Conservation (phyloP, 2,888 invertebrate genomes). For the Napeogenes sylphis region DNA sequence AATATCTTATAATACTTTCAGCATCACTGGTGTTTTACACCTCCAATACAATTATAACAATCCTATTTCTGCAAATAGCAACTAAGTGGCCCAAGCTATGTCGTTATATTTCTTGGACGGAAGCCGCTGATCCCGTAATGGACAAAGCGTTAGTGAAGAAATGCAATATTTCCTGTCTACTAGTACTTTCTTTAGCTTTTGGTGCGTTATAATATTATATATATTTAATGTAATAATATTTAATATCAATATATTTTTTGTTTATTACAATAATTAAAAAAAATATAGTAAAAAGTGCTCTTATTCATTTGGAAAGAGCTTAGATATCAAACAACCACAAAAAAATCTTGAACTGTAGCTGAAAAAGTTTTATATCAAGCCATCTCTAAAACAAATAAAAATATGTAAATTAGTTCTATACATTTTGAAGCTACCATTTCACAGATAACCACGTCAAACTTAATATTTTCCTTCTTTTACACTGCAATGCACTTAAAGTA, state of each 20-base stretch:
- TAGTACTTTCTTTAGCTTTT: slow-evolving; percentile 43
- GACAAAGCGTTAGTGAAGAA: slow-evolving; percentile 42
- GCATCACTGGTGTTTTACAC: slow-evolving; percentile 46
- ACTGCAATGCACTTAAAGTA: no score
- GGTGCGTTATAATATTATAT: slow-evolving; percentile 35
- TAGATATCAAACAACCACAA: no score
- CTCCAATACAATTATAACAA: slow-evolving; percentile 40
- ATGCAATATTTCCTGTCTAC: slow-evolving; percentile 43
- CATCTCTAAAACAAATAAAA: no score
- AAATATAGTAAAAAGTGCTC: no score
- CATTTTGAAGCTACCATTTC: no score
- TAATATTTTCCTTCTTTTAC: no score
- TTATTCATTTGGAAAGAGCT: no score
- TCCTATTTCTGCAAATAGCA: slow-evolving; percentile 49
- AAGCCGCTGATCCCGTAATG: slow-evolving; percentile 45
- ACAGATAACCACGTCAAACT: no score
- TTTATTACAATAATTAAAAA: background rate
- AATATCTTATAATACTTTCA: slow-evolving; percentile 35
- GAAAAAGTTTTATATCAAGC: no score
- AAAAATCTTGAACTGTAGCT: no score
- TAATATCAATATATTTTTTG: background rate
- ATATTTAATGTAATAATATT: slow-evolving; percentile 35
- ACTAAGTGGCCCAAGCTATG: slow-evolving; percentile 52
- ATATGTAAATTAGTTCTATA: no score
- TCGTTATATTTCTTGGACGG: slow-evolving; percentile 43